A percentile compares a stretch with the other conserved stretches of the same genome.
phyloP scores from a whole-genome alignment of 2,797 vertebrate genomes.

The Peromyscus eremicus region DNA sequence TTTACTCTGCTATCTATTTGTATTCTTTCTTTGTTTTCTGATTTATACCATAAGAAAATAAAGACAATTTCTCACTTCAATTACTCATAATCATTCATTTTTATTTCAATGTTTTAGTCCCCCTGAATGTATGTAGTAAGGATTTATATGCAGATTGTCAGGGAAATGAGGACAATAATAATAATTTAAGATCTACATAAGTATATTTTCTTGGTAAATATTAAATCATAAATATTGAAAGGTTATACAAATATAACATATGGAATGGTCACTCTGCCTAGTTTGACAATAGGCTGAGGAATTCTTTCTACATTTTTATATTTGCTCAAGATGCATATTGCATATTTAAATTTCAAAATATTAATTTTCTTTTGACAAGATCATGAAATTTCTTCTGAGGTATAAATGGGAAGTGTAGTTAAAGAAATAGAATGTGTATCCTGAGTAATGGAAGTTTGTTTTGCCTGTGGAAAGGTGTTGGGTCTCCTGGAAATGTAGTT shows the following conservation, averaged over 20 bases:
- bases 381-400: neutral
- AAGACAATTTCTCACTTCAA: neutral
- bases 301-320: neutral
- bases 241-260: neutral
- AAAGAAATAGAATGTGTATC: neutral
- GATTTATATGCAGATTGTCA: neutral
- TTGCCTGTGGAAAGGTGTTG: too few relatives aligned
- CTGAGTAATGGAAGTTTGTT: neutral
- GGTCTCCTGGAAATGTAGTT: too few relatives aligned
- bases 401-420: neutral
- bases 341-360: constrained; percentile 35
- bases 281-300: neutral
- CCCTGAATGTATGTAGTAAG: neutral
- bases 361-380: constrained; percentile 15
- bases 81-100: constrained; percentile 24
- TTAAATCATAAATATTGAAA: constrained; percentile 14
- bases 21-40: neutral
- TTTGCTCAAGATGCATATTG: neutral
- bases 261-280: neutral
- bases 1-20: neutral
- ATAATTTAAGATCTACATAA: neutral
- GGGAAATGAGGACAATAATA: neutral
- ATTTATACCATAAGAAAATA: neutral
- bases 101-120: neutral
- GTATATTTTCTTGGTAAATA: neutral